Evolutionary conservation across 2,113 vertebrate species (phyloP), one percentile per base, ranked within the genome.

Genomic region (Oncorhynchus mykiss): DNA sequence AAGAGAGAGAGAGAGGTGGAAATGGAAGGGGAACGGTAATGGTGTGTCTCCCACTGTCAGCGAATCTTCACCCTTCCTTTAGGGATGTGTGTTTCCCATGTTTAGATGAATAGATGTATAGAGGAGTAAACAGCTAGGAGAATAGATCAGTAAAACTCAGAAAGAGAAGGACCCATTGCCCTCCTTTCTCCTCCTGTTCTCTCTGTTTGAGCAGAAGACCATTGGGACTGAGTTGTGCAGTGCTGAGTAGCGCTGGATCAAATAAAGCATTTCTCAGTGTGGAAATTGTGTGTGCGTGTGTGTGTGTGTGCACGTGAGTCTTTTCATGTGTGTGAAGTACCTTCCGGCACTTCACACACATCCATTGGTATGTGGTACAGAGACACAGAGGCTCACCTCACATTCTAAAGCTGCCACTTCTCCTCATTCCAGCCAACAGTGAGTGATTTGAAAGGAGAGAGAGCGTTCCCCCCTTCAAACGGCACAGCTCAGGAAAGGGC

Each of bases 41-140:
- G 0, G 68, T 71, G 24, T 64, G 5, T 74, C 12, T 70, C 68
- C 73, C 25, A 70, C 27, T 48, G 72, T 75, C 16, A 75, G 51
- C 62, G 49, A 27, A 65, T 80, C 39, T 45, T 45, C 7, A 2
- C 8, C 59, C 51, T 78, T 70, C 76, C 73, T 78, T 73, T 78
- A 76, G 5, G 76, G 71, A 16, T 27, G 71, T 48, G 14, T 70
- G 31, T 78, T 70, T 73, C 45, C 66, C 24, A 4, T 76, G 76
- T 84, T 83, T 64, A 67, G 29, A 82, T 73, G 72, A 68, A 70
- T 29, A 73, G 79, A 79, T 34, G 31, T 34, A 34, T 34, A 34
- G 31, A 34, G 73, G 78, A 70, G 73, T 82, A 82, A 85, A 86
- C 74, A 80, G 73, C 31, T 34, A 34, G 31, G 31, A 34, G 31